Evolutionary conservation across 2,888 invertebrate genomes (phyloP).

Genomic region (Teinopalpus imperialis): DNA sequence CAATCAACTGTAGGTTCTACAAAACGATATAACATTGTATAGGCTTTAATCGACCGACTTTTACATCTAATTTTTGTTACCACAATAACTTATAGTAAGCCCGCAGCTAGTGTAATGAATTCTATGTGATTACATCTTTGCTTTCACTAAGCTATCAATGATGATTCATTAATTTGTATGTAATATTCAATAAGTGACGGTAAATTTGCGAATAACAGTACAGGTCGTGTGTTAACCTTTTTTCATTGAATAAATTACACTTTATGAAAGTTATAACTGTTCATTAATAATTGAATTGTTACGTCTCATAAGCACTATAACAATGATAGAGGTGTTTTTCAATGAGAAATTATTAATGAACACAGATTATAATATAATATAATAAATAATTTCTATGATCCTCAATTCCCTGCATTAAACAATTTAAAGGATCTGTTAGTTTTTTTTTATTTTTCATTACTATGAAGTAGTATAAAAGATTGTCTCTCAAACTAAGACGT

Average conservation of each 20-base stretch:
- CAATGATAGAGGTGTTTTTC: too few species aligned
- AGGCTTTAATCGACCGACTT: conserved; percentile 3
- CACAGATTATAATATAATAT: too few species aligned
- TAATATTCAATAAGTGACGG: conserved; percentile 60
- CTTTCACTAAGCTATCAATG: conserved; percentile 65
- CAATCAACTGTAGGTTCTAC: conserved; percentile 4
- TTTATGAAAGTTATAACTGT: conserved; percentile 25
- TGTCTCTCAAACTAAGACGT: too few species aligned
- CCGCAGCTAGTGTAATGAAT: conserved; percentile 38
- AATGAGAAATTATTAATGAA: too few species aligned
- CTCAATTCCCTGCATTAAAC: too few species aligned
- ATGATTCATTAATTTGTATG: conserved; percentile 59
- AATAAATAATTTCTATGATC: too few species aligned
- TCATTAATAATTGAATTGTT: conserved; percentile 23
- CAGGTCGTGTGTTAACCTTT: conserved; percentile 61
- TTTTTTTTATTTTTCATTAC: too few species aligned
- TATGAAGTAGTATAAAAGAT: too few species aligned
- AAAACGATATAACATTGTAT: not conserved
- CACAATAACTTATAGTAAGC: not conserved
- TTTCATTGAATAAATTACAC: conserved; percentile 52
- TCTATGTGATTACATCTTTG: conserved; percentile 57
- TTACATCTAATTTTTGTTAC: not conserved
- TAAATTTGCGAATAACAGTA: conserved; percentile 55
- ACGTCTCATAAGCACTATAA: too few species aligned
- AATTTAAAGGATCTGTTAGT: too few species aligned